phyloP scores from a whole-genome alignment of 2,797 vertebrate genomes.

The Hapalemur alaotrensis region DNA sequence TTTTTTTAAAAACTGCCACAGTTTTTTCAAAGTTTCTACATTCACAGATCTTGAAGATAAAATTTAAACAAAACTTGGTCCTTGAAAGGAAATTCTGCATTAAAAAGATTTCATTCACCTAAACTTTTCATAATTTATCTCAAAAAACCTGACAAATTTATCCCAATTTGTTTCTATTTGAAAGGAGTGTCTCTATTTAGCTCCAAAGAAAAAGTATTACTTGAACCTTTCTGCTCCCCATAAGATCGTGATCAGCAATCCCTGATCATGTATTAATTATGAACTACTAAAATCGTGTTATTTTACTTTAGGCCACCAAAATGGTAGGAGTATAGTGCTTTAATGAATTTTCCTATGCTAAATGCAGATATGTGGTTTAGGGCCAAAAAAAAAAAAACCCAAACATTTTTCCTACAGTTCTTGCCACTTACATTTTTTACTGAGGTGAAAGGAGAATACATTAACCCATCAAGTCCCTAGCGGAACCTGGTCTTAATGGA shows the following conservation, averaged over 20 bases:
- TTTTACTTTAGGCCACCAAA: constrained; percentile 41
- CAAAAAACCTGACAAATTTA: constrained; percentile 35
- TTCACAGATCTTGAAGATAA: constrained; percentile 34
- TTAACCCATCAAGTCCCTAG: not conserved
- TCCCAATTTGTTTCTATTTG: not conserved
- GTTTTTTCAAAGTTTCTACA: constrained; percentile 19
- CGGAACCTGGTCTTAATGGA: not conserved
- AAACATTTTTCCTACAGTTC: not conserved
- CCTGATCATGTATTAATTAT: not conserved
- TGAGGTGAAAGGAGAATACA: not conserved
- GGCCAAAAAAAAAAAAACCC: not conserved
- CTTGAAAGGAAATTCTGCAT: constrained; percentile 39
- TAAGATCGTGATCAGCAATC: not conserved
- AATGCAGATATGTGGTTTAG: not conserved
- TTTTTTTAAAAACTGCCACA: not conserved
- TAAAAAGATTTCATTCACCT: not conserved
- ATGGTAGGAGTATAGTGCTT: not conserved
- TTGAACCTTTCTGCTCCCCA: not conserved
- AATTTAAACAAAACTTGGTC: constrained; percentile 31
- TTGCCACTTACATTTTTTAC: not conserved
- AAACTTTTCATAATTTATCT: constrained; percentile 28
- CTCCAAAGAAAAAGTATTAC: not conserved
- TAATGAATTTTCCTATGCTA: not conserved
- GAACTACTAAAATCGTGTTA: not conserved
- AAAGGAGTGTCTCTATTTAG: constrained; percentile 3